These are phyloP conservation scores for Heliconius congener DNA, from an alignment of 1,140 invertebrate species.

Conservation along the genomic window DNA sequence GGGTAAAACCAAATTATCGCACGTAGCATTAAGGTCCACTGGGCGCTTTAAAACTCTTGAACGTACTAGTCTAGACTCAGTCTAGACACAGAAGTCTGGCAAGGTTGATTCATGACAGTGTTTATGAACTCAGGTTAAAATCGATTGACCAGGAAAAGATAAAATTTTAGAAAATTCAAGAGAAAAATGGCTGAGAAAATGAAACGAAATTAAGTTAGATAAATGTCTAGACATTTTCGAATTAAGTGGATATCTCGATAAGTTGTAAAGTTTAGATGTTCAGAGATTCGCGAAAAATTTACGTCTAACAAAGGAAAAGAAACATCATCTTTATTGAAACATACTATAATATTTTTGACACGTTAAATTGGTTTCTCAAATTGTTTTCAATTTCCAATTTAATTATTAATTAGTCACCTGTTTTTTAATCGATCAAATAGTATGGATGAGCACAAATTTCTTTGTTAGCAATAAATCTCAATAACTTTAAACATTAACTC, in stretches of 20 bases:
- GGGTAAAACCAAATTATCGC: slow-evolving; percentile 9
- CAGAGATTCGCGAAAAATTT: neutral
- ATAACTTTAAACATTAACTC: neutral
- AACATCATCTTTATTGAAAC: too few relatives aligned
- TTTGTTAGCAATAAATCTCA: neutral
- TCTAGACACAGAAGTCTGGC: slow-evolving; percentile 38
- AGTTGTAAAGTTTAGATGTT: neutral
- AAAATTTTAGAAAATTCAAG: slow-evolving; percentile 13
- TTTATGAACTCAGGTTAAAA: slow-evolving; percentile 48
- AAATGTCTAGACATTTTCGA: slow-evolving; percentile 13
- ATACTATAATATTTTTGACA: neutral
- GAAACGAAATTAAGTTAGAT: slow-evolving; percentile 2
- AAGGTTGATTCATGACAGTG: slow-evolving; percentile 37
- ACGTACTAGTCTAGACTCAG: slow-evolving; percentile 53
- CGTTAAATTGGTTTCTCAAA: neutral
- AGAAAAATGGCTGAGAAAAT: slow-evolving; percentile 19
- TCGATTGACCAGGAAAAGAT: slow-evolving; percentile 39
- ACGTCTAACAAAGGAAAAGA: neutral
- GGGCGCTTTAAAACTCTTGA: slow-evolving; percentile 32
- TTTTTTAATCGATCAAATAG: neutral
- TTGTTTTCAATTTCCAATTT: neutral
- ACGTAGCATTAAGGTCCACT: neutral
- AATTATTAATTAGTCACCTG: neutral
- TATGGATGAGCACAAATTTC: neutral
- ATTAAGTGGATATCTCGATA: neutral